These are phyloP conservation scores for Rhagologus leucostigma DNA, from an alignment of 2,113 vertebrate species.

Conservation along the genomic window DNA sequence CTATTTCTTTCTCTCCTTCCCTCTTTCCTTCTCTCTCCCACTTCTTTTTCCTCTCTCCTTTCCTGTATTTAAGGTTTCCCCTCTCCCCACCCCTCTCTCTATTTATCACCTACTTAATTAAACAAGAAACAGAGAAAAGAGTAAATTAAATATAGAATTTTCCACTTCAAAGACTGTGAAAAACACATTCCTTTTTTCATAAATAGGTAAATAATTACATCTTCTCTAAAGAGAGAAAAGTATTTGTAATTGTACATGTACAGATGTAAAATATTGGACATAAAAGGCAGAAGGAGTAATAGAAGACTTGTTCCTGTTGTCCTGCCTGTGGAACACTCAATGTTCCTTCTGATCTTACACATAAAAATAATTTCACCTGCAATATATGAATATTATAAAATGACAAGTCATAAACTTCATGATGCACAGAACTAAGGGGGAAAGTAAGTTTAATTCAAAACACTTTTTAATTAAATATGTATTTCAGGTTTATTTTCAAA, in stretches of 20 bases:
- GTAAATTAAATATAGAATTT: not conserved
- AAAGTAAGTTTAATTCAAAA: not conserved
- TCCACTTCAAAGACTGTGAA: not conserved
- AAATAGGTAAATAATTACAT: not conserved
- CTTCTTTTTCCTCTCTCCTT: not conserved
- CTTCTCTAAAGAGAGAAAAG: not conserved
- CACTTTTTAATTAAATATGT: not conserved
- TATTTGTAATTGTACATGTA: not conserved
- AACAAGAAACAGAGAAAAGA: not conserved
- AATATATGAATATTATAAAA: not conserved
- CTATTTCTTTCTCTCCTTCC: not conserved
- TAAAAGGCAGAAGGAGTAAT: not conserved
- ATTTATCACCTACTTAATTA: not conserved
- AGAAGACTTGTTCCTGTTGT: not conserved
- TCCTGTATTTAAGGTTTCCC: not conserved
- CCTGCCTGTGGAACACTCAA: not conserved
- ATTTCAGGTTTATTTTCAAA: not conserved
- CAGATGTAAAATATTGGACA: not conserved
- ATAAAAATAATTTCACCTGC: not conserved
- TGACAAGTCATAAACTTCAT: not conserved
- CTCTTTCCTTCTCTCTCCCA: too few relatives aligned
- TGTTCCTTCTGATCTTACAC: not conserved
- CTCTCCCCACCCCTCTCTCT: not conserved
- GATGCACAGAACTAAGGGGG: not conserved
- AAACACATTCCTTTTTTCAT: not conserved